These are phyloP conservation scores for Heteromurus nitidus DNA, from an alignment of 2,888 invertebrate genomes.

Conservation along the genomic window DNA sequence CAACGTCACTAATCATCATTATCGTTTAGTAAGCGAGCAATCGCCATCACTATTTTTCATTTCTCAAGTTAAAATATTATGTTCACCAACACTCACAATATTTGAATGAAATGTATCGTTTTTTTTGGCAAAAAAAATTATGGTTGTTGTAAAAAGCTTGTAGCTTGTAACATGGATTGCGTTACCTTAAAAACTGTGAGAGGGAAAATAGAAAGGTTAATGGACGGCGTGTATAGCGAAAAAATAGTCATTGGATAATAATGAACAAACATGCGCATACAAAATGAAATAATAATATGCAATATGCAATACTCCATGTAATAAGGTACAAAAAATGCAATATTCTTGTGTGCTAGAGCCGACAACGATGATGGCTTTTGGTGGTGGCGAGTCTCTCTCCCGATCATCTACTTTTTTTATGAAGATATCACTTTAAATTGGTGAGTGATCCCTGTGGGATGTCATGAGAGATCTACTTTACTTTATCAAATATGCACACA, in stretches of 20 bases:
- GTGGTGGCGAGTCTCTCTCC: conserved; percentile 9
- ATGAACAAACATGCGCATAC: too few species aligned
- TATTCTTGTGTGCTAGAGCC: neutral
- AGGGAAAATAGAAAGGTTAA: conserved; percentile 35
- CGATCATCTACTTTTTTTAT: conserved; percentile 20
- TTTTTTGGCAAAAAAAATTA: conserved; percentile 23
- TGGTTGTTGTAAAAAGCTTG: neutral
- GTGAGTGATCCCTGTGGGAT: too few species aligned
- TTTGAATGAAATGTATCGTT: conserved; percentile 30
- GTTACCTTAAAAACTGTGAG: too few species aligned
- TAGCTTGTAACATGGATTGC: neutral
- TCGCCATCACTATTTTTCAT: conserved; percentile 27
- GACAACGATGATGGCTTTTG: conserved; percentile 12
- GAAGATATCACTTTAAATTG: conserved; percentile 42
- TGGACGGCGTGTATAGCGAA: too few species aligned
- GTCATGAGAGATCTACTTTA: too few species aligned
- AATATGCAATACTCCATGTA: conserved; percentile 41
- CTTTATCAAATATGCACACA: too few species aligned
- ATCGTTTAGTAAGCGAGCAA: conserved; percentile 13
- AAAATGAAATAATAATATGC: too few species aligned
- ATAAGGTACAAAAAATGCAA: too few species aligned
- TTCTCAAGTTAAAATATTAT: too few species aligned
- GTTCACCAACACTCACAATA: conserved; percentile 31
- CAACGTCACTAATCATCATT: too few species aligned
- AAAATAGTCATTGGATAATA: too few species aligned